Evolutionary conservation across 2,888 invertebrate species (phyloP).

Genomic region (Clanis bilineata): DNA sequence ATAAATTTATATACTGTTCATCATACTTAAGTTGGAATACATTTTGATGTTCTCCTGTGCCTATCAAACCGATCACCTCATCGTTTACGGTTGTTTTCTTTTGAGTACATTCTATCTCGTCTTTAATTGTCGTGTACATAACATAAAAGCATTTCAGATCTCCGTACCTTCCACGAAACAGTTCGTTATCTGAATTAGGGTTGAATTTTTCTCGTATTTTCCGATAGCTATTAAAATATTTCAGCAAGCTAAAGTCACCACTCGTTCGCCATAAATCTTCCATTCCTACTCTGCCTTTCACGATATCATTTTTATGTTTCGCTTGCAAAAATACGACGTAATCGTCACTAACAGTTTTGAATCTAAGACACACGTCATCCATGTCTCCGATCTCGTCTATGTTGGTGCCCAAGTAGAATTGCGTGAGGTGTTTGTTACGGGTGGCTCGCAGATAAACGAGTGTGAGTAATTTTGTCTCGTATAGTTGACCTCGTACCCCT

Average conservation of each 20-base stretch:
- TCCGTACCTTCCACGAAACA: not conserved
- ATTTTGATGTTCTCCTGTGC: not conserved
- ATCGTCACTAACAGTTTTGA: not conserved
- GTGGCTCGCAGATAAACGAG: not conserved
- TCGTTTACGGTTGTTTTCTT: not conserved
- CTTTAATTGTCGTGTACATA: slow-evolving; percentile 10
- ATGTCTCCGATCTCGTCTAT: slow-evolving; percentile 14
- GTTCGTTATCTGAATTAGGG: not conserved
- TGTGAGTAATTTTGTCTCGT: slow-evolving; percentile 16
- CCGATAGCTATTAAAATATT: slow-evolving; percentile 13
- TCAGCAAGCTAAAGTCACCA: slow-evolving; percentile 10
- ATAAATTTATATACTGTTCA: not conserved
- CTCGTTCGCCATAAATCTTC: slow-evolving; percentile 2
- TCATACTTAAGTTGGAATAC: not conserved
- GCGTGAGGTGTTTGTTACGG: not conserved
- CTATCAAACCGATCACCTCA: not conserved
- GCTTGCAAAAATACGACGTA: slow-evolving; percentile 12
- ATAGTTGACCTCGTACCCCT: slow-evolving; percentile 14
- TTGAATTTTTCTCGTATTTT: slow-evolving; percentile 7
- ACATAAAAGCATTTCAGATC: slow-evolving; percentile 1
- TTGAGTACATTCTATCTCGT: not conserved
- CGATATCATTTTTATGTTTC: not conserved
- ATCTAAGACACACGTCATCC: slow-evolving; percentile 18
- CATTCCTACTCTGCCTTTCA: not conserved
- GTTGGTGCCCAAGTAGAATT: slow-evolving; percentile 19